Conservation (phyloP, 2,797 vertebrate species). For the Pseudocheirus occidentalis region DNA sequence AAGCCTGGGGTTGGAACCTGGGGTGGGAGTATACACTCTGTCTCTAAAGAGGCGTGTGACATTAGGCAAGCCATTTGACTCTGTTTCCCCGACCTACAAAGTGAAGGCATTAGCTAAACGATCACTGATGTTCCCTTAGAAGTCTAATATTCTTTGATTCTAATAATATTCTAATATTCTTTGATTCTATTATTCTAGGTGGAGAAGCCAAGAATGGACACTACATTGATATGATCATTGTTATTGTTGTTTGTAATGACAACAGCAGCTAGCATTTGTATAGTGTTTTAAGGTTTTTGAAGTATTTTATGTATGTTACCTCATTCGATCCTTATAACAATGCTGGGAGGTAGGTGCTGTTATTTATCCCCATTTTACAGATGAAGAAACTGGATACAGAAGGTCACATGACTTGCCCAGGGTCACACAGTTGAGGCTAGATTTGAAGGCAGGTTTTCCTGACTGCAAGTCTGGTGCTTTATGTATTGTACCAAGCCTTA, state of each 20-base stretch:
- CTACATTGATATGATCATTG: background rate
- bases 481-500: background rate
- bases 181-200: background rate
- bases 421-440: background rate
- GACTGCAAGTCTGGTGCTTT: background rate
- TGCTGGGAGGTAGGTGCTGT: background rate
- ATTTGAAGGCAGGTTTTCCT: background rate
- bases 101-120: background rate
- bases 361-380: background rate
- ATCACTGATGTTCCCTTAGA: background rate
- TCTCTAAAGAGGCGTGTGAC: background rate
- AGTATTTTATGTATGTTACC: background rate
- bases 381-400: background rate
- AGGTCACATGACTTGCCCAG: background rate
- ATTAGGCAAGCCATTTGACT: background rate
- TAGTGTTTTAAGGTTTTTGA: background rate
- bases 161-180: no score
- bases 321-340: background rate
- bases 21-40: background rate
- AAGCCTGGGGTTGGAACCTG: background rate
- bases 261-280: background rate
- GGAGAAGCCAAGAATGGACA: background rate
- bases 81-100: background rate
- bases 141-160: background rate
- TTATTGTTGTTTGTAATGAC: background rate